Conservation (phyloP, 2,888 invertebrate species). For the Mesorhabditis belari region DNA sequence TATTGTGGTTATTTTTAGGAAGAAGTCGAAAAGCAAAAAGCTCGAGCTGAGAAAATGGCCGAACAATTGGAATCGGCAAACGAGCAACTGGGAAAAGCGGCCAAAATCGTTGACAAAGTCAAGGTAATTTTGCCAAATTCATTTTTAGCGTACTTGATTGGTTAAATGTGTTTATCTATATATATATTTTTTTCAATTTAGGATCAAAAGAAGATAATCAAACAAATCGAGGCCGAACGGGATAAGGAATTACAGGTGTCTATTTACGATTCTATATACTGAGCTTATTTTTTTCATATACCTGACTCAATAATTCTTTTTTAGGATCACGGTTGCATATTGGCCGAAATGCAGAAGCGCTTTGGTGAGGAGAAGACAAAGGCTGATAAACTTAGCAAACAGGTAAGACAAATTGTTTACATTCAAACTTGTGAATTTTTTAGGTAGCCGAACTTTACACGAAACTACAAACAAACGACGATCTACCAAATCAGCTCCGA, state of each 20-base stretch:
- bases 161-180: no score
- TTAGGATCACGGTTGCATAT: conserved; percentile 71
- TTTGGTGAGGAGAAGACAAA: conserved; percentile 69
- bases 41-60: conserved; percentile 29
- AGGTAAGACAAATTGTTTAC: conserved; percentile 50
- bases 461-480: background rate
- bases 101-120: conserved; percentile 5
- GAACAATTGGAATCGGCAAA: conserved; percentile 12
- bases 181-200: background rate
- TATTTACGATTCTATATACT: no score
- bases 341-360: conserved; percentile 73
- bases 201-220: conserved; percentile 55
- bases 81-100: conserved; percentile 12
- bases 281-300: no score
- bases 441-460: background rate
- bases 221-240: conserved; percentile 72
- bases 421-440: background rate
- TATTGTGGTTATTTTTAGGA: conserved; percentile 39
- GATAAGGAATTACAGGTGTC: conserved; percentile 75
- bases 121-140: background rate
- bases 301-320: no score
- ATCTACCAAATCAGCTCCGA: background rate
- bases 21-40: conserved; percentile 54
- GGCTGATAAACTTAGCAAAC: conserved; percentile 70
- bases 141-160: no score